Conservation (phyloP, 2,888 invertebrate species). For the Sacculina carcini region DNA sequence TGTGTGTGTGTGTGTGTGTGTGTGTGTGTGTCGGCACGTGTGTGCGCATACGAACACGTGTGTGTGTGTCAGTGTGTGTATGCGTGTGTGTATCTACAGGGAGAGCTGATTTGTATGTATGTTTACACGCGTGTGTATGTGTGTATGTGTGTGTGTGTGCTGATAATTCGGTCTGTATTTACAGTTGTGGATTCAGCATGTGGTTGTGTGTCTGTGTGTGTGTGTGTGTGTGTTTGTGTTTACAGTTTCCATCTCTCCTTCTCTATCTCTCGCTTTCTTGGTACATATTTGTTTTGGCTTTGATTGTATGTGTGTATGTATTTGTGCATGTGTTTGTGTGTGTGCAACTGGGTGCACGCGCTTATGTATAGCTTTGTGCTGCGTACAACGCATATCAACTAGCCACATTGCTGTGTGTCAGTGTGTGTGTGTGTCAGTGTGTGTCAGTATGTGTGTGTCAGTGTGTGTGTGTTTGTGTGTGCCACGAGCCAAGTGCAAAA, state of each 20-base stretch:
- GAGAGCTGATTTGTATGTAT: neutral
- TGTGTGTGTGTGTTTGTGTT: too few relatives aligned
- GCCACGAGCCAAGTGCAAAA: neutral
- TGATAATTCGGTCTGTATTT: neutral
- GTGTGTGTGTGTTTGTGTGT: too few relatives aligned
- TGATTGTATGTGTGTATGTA: neutral
- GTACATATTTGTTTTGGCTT: constrained; percentile 3
- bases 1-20: constrained; percentile 4
- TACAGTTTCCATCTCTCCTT: too few relatives aligned
- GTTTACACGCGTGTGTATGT: neutral
- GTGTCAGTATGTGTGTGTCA: neutral
- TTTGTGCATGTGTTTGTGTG: constrained; percentile 1
- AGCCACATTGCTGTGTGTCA: too few relatives aligned
- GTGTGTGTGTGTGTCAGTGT: constrained; percentile 1
- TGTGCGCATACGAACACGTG: neutral
- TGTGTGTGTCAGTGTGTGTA: neutral
- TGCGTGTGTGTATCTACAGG: too few relatives aligned
- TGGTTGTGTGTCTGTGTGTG: too few relatives aligned
- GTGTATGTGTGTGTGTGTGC: neutral
- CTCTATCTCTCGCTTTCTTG: neutral
- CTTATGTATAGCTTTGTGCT: too few relatives aligned
- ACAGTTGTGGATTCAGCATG: too few relatives aligned
- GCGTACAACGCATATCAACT: too few relatives aligned
- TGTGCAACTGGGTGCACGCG: neutral
- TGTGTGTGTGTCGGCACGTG: constrained; percentile 4